Percentiles rank a stretch among this genome's conserved stretches.
These are phyloP conservation scores for Chrysemys picta DNA, from an alignment of 2,113 vertebrate species.

Conservation along the genomic window DNA sequence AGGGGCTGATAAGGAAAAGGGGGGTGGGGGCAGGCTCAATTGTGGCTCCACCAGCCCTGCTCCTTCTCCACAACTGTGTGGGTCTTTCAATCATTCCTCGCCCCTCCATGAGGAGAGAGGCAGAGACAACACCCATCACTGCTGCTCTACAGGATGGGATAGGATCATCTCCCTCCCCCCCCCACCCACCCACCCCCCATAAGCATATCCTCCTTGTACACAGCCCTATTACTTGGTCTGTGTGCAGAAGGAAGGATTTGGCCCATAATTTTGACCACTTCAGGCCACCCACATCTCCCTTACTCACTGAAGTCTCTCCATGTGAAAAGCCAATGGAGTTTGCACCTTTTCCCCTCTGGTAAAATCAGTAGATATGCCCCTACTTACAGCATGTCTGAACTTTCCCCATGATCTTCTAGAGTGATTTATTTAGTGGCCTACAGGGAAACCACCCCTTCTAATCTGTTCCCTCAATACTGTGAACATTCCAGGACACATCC, in stretches of 20 bases:
- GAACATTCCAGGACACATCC: not conserved
- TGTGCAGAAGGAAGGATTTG: not conserved
- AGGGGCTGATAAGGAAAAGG: not conserved
- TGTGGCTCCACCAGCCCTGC: not conserved
- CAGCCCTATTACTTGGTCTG: not conserved
- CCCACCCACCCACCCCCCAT: no score
- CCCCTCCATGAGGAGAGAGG: not conserved
- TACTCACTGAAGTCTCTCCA: not conserved
- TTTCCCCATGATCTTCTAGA: not conserved
- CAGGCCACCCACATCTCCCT: not conserved
- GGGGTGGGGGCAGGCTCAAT: accelerated
- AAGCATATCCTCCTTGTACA: not conserved
- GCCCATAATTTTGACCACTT: not conserved
- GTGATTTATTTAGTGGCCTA: not conserved
- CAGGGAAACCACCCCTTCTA: accelerated
- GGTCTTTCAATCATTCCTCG: not conserved
- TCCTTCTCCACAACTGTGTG: not conserved
- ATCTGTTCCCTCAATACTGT: not conserved
- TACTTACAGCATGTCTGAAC: not conserved
- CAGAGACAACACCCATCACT: not conserved
- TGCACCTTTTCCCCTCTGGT: not conserved
- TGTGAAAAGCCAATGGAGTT: not conserved
- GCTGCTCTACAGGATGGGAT: not conserved
- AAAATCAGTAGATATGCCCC: not conserved
- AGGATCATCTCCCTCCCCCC: not conserved